Percentiles rank a stretch among this genome's conserved stretches.
Conservation (phyloP, 2,113 vertebrate genomes). For the Colinus virginianus region DNA sequence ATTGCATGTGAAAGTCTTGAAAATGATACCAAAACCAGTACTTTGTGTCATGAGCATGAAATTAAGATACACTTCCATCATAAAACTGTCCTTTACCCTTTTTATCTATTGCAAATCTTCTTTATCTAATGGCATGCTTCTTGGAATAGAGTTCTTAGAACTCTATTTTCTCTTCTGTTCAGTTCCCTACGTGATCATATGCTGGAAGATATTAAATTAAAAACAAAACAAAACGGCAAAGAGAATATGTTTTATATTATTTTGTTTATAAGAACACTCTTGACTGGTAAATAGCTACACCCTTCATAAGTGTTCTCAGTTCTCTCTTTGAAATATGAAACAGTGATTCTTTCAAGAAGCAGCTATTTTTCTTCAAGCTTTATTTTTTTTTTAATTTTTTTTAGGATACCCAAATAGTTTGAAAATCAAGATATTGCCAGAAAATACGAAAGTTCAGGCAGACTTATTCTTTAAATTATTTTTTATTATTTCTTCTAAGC, state of each 20-base stretch:
- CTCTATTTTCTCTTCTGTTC: background rate
- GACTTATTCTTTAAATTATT: background rate
- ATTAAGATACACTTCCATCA: background rate
- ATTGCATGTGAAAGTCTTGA: background rate
- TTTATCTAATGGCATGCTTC: too few relatives aligned
- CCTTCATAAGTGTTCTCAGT: slow-evolving; percentile 55
- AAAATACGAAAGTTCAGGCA: background rate
- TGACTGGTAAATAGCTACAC: slow-evolving; percentile 49
- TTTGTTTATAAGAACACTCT: slow-evolving; percentile 62
- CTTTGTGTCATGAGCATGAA: background rate
- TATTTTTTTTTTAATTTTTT: background rate
- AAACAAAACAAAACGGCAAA: background rate
- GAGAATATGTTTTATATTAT: slow-evolving; percentile 64
- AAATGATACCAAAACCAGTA: background rate
- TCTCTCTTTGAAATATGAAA: slow-evolving; percentile 49
- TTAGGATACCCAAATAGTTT: background rate
- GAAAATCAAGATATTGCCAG: slow-evolving; percentile 6
- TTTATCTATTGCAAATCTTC: background rate
- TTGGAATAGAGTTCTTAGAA: background rate
- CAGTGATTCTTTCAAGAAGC: slow-evolving; percentile 4
- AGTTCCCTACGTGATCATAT: background rate
- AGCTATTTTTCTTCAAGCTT: background rate
- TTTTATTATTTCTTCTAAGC: background rate
- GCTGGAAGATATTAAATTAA: background rate
- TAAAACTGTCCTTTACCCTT: accelerated